Evolutionary conservation across 2,888 invertebrate genomes (phyloP).

Genomic region (Parnassius mnemosyne): DNA sequence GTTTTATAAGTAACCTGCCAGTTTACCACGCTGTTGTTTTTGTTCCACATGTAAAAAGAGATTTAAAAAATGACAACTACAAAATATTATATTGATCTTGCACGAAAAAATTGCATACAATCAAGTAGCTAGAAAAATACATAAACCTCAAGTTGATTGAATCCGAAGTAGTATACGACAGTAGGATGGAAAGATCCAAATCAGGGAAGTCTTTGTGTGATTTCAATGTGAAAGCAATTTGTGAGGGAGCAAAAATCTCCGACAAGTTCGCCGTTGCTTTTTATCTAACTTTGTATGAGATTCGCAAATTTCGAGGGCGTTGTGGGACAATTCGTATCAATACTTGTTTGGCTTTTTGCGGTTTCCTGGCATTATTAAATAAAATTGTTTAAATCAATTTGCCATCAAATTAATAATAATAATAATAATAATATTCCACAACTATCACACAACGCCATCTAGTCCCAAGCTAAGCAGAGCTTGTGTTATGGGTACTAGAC

Average conservation of each 20-base stretch:
- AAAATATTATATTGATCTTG: too few species aligned
- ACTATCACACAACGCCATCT: too few species aligned
- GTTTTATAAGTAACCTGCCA: too few species aligned
- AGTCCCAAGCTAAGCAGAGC: too few species aligned
- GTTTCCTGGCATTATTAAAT: conserved; percentile 15
- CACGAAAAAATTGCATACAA: too few species aligned
- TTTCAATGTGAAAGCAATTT: conserved; percentile 28
- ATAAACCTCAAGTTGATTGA: conserved; percentile 19
- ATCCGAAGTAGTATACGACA: conserved; percentile 21
- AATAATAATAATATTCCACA: too few species aligned
- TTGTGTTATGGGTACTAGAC: too few species aligned
- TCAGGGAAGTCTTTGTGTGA: conserved; percentile 24
- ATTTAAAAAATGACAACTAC: too few species aligned
- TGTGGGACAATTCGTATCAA: conserved; percentile 30
- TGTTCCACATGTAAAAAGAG: too few species aligned
- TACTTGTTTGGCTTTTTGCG: conserved; percentile 17
- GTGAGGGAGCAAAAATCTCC: conserved; percentile 26
- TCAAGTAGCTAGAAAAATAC: not conserved
- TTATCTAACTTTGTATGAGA: conserved; percentile 26
- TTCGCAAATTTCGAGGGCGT: conserved; percentile 22
- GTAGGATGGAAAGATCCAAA: conserved; percentile 22
- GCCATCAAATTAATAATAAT: too few species aligned
- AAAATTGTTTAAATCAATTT: conserved; percentile 14
- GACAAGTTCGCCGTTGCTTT: conserved; percentile 30
- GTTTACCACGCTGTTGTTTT: too few species aligned